phyloP scores from a whole-genome alignment of 2,888 invertebrate species.

The Apamea crenata region DNA sequence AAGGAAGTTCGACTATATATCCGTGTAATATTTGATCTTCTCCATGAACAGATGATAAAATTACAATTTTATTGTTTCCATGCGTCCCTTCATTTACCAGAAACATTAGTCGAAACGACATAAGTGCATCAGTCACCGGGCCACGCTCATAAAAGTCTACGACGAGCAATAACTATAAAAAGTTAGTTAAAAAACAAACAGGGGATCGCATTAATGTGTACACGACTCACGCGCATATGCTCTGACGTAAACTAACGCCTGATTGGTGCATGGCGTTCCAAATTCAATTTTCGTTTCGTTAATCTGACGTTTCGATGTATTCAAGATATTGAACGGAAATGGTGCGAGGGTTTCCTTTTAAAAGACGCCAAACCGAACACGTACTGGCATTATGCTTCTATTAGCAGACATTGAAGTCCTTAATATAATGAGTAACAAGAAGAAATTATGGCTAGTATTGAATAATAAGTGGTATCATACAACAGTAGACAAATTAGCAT shows the following conservation, averaged over 20 bases:
- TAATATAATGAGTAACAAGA: slow-evolving; percentile 51
- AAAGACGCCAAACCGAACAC: background rate
- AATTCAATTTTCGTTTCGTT: slow-evolving; percentile 56
- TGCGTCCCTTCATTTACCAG: slow-evolving; percentile 38
- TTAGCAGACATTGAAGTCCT: slow-evolving; percentile 3
- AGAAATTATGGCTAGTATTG: slow-evolving; percentile 52
- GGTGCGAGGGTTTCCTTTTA: slow-evolving; percentile 7
- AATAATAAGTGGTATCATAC: slow-evolving; percentile 58
- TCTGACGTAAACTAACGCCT: slow-evolving; percentile 66
- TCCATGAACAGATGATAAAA: slow-evolving; percentile 27
- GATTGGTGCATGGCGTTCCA: slow-evolving; percentile 54
- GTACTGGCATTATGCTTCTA: background rate
- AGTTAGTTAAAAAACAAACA: slow-evolving; percentile 75
- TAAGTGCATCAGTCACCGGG: slow-evolving; percentile 76
- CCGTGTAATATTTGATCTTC: background rate
- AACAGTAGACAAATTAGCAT: slow-evolving; percentile 61
- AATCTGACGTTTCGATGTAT: background rate
- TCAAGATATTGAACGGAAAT: slow-evolving; percentile 22
- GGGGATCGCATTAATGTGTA: slow-evolving; percentile 70
- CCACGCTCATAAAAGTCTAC: slow-evolving; percentile 76
- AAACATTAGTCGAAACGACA: slow-evolving; percentile 44
- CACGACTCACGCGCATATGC: slow-evolving; percentile 66
- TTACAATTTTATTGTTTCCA: slow-evolving; percentile 54
- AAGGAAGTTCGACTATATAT: background rate
- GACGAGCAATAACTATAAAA: slow-evolving; percentile 78